A percentile compares a stretch with the other conserved stretches of the same genome.
These are phyloP conservation scores for Limenitis camilla DNA, from an alignment of 2,888 invertebrate genomes.

Conservation along the genomic window DNA sequence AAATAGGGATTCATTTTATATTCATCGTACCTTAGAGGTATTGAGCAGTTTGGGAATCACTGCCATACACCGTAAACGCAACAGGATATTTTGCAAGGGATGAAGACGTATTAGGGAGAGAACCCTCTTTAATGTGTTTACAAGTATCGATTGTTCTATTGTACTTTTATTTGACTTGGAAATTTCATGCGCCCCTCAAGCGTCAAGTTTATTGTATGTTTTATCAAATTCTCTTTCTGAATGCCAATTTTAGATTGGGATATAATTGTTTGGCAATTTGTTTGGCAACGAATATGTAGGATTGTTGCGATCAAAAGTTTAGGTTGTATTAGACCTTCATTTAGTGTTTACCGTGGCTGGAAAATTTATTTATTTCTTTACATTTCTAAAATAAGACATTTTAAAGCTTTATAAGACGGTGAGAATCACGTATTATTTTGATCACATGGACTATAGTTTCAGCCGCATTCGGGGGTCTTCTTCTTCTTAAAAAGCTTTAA, in stretches of 20 bases:
- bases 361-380: too few relatives aligned
- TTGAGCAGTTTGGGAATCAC: too few relatives aligned
- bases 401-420: too few relatives aligned
- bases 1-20: too few relatives aligned
- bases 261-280: constrained; percentile 4
- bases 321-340: too few relatives aligned
- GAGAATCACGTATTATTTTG: too few relatives aligned
- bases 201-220: constrained; percentile 45
- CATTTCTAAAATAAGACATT: too few relatives aligned
- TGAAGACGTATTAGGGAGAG: constrained; percentile 52
- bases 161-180: constrained; percentile 71
- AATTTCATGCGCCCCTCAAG: constrained; percentile 51
- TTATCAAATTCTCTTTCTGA: constrained; percentile 31
- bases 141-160: constrained; percentile 73
- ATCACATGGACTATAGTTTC: too few relatives aligned
- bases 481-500: too few relatives aligned
- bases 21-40: too few relatives aligned
- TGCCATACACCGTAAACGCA: constrained; percentile 35
- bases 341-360: too few relatives aligned
- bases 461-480: too few relatives aligned
- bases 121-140: constrained; percentile 70
- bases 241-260: constrained; percentile 16
- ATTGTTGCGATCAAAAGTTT: background rate
- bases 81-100: constrained; percentile 66
- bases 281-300: background rate